Conservation (phyloP, 2,113 vertebrate species). For the Paedocypris sp. region DNA sequence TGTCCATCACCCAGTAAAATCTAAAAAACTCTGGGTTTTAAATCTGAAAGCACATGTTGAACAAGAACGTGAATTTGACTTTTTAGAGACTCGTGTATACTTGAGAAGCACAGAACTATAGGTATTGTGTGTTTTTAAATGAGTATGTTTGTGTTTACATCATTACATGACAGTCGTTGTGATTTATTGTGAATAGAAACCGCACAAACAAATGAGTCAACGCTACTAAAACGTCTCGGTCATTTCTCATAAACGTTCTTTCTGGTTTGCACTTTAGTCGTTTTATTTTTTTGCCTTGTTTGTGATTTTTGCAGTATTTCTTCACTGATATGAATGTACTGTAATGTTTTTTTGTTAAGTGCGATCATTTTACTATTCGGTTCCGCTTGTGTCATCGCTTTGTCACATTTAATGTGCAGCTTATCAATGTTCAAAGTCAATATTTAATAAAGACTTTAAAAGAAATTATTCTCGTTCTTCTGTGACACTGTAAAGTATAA, state of each 20-base stretch:
- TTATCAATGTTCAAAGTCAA: too few species aligned
- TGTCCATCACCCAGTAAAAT: background rate
- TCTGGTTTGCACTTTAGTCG: background rate
- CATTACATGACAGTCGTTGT: background rate
- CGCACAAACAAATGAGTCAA: background rate
- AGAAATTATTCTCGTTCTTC: too few species aligned
- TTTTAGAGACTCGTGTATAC: background rate
- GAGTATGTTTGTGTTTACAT: background rate
- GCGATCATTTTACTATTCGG: background rate
- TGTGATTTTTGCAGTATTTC: background rate
- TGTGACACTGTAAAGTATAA: too few species aligned
- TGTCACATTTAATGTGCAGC: too few species aligned
- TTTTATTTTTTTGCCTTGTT: background rate
- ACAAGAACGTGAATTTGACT: background rate
- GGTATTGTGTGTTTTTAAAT: constrained; percentile 15
- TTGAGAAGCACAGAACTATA: background rate
- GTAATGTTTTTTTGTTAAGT: background rate
- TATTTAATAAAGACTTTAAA: too few species aligned
- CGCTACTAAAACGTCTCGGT: background rate
- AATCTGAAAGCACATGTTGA: background rate
- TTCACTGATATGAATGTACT: constrained; percentile 26
- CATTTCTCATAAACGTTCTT: background rate
- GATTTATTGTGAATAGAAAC: background rate
- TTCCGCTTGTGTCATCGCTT: too few species aligned
- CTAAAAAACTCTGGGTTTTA: background rate